phyloP scores from a whole-genome alignment of 2,113 vertebrate genomes.

The Cyprinodon brontotheroides region DNA sequence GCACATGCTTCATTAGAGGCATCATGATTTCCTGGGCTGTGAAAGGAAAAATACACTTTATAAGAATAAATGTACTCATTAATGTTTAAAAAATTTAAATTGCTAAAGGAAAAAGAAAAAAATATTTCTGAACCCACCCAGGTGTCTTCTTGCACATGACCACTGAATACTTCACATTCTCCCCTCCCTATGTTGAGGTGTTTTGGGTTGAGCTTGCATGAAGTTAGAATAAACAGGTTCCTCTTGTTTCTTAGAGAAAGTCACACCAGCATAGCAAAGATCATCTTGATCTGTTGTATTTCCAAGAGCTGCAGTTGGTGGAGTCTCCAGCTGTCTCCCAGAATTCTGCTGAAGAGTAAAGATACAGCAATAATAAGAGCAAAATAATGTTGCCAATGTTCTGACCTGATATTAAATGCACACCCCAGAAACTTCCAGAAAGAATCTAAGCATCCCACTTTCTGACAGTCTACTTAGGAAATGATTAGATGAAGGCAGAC shows the following conservation, averaged over 20 bases:
- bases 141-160: background rate
- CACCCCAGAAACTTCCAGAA: too few species aligned
- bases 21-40: background rate
- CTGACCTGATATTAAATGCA: too few species aligned
- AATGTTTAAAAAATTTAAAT: background rate
- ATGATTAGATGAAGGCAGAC: background rate
- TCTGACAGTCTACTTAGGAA: background rate
- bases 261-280: background rate
- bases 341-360: background rate
- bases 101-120: background rate
- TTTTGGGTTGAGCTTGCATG: background rate
- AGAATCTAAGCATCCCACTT: background rate
- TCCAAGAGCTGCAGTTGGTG: conserved; percentile 1
- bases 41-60: background rate
- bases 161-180: background rate
- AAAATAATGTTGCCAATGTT: background rate
- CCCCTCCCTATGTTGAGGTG: rapidly evolving
- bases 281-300: background rate
- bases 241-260: background rate
- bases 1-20: conserved; percentile 2
- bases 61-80: background rate
- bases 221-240: conserved; percentile 31
- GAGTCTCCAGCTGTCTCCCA: background rate
- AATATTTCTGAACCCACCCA: background rate
- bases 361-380: background rate